Evolutionary conservation across 2,888 invertebrate genomes (phyloP), one percentile per base, ranked within the genome.

Genomic region (Drosophila anceps): DNA sequence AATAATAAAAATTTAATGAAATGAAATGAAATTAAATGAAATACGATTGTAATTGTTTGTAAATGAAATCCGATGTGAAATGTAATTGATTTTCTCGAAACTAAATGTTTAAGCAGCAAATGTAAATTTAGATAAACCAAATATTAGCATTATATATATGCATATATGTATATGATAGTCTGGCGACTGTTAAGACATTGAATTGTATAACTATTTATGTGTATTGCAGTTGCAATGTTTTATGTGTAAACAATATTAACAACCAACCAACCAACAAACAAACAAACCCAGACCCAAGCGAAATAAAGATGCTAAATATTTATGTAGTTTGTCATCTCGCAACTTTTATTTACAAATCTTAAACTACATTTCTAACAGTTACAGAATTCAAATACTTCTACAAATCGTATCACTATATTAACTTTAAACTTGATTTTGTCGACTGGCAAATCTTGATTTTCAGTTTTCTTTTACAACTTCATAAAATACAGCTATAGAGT

Each of bases 251-350:
- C 51, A 70, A 64, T 64, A 79, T 55, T 64, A 79, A 69, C 63
- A 78, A 69, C 58, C 54, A 46, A 69, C 33, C 3, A 31, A 50
- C 18, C 31, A 50, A 31, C 6, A 31, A 53, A 20, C 18, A 20
- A 53, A 35, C n/a, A 29, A 50, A 50, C 35, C 15, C 53, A 53
- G 37, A 37, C 64, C 68, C 78, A 80, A 80, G 78, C 76, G 69
- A 80, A 84, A 88, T 82, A 84, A 80, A 76, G 75, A 76, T 75
- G 70, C 71, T 79, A 50, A 50, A 50, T 50, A 79, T 84, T 88
- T 88, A 76, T 88, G 75, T 84, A 84, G 65, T 68, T 41, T 53
- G 4, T 24, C 4, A 9, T 37, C 6, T 50, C 18, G 6, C 1
- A 15, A 6, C 3, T 13, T 20, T 27, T n/a, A 37, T 33, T 68